phyloP scores from a whole-genome alignment of 2,888 invertebrate genomes.

The Periphyllus acericola region DNA sequence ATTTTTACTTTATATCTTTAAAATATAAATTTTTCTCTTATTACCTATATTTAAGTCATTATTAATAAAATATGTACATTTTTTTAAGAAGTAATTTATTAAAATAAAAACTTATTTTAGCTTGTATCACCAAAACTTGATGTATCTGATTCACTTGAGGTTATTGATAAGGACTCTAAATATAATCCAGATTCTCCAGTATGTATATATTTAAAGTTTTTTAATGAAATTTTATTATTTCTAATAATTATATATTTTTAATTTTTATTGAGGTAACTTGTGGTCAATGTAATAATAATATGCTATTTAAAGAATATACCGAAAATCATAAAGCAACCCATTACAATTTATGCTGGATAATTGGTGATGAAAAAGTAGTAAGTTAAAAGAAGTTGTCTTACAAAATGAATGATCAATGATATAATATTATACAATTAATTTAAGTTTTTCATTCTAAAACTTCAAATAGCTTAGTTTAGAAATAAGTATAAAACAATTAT shows the following conservation, averaged over 20 bases:
- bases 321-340: conserved; percentile 53
- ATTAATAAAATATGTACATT: not conserved
- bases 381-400: not conserved
- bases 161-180: not conserved
- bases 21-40: too few relatives aligned
- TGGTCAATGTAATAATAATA: conserved; percentile 60
- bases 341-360: conserved; percentile 62
- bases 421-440: too few relatives aligned
- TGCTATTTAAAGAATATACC: conserved; percentile 55
- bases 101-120: conserved; percentile 1
- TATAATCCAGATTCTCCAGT: conserved; percentile 13
- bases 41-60: not conserved
- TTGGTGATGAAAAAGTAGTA: conserved; percentile 59
- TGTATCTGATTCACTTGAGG: not conserved
- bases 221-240: not conserved
- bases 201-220: not conserved
- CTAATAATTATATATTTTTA: not conserved
- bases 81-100: not conserved
- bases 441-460: too few relatives aligned
- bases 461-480: too few relatives aligned
- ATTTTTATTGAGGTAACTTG: conserved; percentile 59
- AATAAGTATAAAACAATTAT: not conserved
- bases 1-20: too few relatives aligned
- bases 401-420: not conserved
- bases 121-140: not conserved